These are phyloP conservation scores for Pygoscelis adeliae DNA, from an alignment of 2,113 vertebrate genomes.

Conservation along the genomic window DNA sequence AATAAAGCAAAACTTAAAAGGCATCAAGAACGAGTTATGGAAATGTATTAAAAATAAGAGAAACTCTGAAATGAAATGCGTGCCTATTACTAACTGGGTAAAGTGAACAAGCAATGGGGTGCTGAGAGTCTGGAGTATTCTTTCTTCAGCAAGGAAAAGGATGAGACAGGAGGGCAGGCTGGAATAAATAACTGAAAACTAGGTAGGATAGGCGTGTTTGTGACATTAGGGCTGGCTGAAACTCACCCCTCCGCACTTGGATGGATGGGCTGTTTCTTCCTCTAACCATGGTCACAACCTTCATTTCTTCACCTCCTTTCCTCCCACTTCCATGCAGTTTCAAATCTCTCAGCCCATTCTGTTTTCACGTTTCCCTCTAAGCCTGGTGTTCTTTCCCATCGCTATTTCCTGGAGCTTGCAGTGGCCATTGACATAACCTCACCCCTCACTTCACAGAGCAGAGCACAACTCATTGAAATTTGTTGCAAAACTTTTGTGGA, in stretches of 20 bases:
- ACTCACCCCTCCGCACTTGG: background rate
- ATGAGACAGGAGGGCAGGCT: background rate
- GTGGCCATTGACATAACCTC: background rate
- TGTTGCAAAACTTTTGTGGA: too few species aligned
- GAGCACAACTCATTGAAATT: accelerated
- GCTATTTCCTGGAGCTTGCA: background rate
- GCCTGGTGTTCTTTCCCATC: background rate
- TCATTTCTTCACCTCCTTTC: background rate
- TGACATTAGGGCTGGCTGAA: background rate
- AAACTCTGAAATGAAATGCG: background rate
- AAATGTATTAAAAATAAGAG: slow-evolving; percentile 24
- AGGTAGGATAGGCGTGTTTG: background rate
- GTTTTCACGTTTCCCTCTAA: background rate
- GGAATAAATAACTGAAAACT: accelerated
- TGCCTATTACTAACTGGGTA: background rate
- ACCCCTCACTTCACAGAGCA: accelerated
- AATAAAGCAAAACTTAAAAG: background rate
- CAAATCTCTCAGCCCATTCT: background rate
- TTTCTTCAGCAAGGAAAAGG: background rate
- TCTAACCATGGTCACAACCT: background rate
- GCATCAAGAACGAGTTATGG: slow-evolving; percentile 21
- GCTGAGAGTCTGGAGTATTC: background rate
- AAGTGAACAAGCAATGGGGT: background rate
- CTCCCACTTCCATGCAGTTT: background rate
- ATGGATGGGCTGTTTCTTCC: background rate